Conservation (phyloP, 30 jellyfish, hydroid and myxozoan genomes). For the Turritopsis dohrnii region DNA sequence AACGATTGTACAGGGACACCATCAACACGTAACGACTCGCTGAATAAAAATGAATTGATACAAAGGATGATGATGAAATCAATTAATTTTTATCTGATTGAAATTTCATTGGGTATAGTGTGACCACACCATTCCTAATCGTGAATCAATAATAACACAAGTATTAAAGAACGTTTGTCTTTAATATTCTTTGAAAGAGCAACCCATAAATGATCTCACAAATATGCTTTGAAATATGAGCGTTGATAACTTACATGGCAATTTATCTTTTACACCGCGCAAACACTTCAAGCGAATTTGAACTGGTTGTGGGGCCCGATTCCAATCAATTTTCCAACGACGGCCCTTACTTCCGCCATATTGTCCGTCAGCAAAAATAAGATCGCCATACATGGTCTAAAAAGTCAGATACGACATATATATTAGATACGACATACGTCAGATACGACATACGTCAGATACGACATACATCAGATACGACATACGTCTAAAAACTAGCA, state of each 20-base stretch:
- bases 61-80: too few relatives aligned
- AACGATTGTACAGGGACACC: slow-evolving; percentile 86
- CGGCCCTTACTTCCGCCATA: slow-evolving; percentile 91
- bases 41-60: slow-evolving; percentile 7
- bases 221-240: not conserved
- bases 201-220: too few relatives aligned
- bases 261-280: slow-evolving; percentile 80
- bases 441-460: too few relatives aligned
- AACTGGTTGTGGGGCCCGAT: slow-evolving; percentile 90
- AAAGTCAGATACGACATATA: too few relatives aligned
- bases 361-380: slow-evolving; percentile 89
- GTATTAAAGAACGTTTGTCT: too few relatives aligned
- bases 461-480: too few relatives aligned
- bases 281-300: slow-evolving; percentile 74
- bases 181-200: too few relatives aligned
- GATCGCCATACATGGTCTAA: slow-evolving; percentile 93
- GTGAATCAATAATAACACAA: too few relatives aligned
- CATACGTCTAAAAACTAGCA: too few relatives aligned
- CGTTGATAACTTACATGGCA: slow-evolving; percentile 76
- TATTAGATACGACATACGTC: too few relatives aligned
- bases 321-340: slow-evolving; percentile 97
- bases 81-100: too few relatives aligned
- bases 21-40: slow-evolving; percentile 77
- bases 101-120: too few relatives aligned
- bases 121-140: not conserved